Conservation (phyloP, 2,797 vertebrate genomes). For the Crenichthys baileyi region DNA sequence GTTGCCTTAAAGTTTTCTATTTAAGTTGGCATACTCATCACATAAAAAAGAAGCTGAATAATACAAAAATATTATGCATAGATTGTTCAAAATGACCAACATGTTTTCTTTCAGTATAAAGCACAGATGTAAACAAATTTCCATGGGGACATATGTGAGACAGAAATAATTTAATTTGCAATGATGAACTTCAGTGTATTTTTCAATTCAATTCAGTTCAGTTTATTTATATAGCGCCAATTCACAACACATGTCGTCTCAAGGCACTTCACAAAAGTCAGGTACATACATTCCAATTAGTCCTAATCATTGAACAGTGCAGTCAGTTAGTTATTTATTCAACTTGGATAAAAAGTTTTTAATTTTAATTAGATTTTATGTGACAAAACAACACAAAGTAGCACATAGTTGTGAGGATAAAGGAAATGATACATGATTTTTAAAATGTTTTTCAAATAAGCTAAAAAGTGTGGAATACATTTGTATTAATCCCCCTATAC, state of each 20-base stretch:
- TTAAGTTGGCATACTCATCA: constrained; percentile 7
- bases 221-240: too few relatives aligned
- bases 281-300: too few relatives aligned
- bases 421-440: too few relatives aligned
- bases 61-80: neutral
- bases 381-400: neutral
- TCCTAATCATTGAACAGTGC: too few relatives aligned
- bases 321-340: too few relatives aligned
- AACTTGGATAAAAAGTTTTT: too few relatives aligned
- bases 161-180: neutral
- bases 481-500: neutral
- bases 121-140: neutral
- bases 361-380: neutral
- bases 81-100: neutral
- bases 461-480: neutral
- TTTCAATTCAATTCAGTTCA: too few relatives aligned
- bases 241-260: too few relatives aligned
- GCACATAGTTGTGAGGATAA: neutral
- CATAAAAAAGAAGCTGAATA: neutral
- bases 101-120: neutral
- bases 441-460: neutral
- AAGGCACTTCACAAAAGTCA: too few relatives aligned
- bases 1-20: constrained; percentile 12
- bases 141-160: neutral
- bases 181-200: too few relatives aligned